A percentile compares a stretch with the other conserved stretches of the same genome.
phyloP scores from a whole-genome alignment of 2,797 vertebrate genomes.

The Lagodon rhomboides region DNA sequence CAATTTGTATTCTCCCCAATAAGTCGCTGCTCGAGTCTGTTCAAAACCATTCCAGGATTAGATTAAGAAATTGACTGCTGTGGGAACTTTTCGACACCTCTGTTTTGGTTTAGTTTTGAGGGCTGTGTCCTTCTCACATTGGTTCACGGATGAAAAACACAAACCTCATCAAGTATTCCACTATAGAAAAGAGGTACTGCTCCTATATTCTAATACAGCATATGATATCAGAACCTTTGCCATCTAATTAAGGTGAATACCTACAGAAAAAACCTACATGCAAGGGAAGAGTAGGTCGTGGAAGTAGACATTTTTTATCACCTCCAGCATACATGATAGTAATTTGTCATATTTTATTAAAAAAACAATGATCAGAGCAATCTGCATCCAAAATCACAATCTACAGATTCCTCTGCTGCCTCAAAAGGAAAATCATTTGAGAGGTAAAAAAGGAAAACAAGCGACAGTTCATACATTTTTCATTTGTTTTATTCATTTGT shows the following conservation, averaged over 20 bases:
- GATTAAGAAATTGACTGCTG: constrained; percentile 57
- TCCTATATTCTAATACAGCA: neutral
- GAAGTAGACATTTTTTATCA: neutral
- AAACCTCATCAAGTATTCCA: constrained; percentile 11
- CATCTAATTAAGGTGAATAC: constrained; percentile 4
- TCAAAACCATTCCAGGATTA: constrained; percentile 48
- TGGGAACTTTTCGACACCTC: constrained; percentile 45
- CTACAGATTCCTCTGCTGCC: neutral
- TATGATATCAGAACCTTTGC: neutral
- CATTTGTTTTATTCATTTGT: neutral
- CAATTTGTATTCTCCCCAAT: constrained; percentile 65
- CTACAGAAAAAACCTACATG: neutral
- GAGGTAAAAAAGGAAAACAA: neutral
- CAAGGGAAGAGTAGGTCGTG: neutral
- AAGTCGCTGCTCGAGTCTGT: constrained; percentile 40
- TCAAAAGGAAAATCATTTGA: constrained; percentile 1
- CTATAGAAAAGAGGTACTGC: constrained; percentile 3
- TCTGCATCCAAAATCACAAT: neutral
- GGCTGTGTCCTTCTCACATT: constrained; percentile 17
- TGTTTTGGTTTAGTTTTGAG: constrained; percentile 37
- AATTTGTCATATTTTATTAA: neutral
- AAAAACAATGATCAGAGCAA: neutral
- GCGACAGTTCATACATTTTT: neutral
- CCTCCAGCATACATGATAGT: neutral
- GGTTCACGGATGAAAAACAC: constrained; percentile 23